Base-by-base conservation (phyloP, 2,888 invertebrate genomes). In the Drosophila ustulata region DNA sequence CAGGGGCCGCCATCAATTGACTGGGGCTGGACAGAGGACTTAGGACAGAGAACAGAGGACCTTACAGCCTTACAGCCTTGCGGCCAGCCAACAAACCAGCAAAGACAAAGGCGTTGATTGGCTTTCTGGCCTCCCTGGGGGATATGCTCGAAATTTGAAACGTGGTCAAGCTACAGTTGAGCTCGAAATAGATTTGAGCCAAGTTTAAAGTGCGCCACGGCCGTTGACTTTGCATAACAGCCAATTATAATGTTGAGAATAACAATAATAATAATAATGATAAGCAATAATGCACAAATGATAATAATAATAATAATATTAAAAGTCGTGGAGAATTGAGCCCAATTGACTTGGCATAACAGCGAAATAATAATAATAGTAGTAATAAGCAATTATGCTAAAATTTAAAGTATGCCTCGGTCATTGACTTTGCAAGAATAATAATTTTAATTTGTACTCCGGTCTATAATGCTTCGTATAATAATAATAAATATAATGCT, bases 71-170 rank as follows among this genome's bases (percentile, higher is more conserved):
- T 46, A 25, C 55, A 56, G n/a, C 3, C 56, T 32, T 59, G 58
- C 28, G 80, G 71, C 71, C 34, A 46, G 39, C 41, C 62, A 50
- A 55, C 13, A 51, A 57, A 50, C 58, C 55, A 25, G 51, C 53
- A 34, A 58, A 49, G 56, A 70, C 43, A 64, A 66, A 68, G 76
- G 71, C 83, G 76, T 83, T 82, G 86, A 82, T 85, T 84, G 81
- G 71, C 58, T 51, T 59, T 18, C 46, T 30, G 23, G 11, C 52
- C 52, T 18, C 45, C 13, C 28, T 9, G 8, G 0, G 49, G 39
- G 41, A 28, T 28, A 13, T 4, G 23, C 43, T 50, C 13, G n/a
- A 57, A 46, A 49, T 63, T 13, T 64, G 49, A 67, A 71, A 75
- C 56, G 71, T 57, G 58, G 56, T 43, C 62, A 53, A 61, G 66